Evolutionary conservation across 2,113 vertebrate genomes (phyloP).

Genomic region (Aegotheles bennettii): DNA sequence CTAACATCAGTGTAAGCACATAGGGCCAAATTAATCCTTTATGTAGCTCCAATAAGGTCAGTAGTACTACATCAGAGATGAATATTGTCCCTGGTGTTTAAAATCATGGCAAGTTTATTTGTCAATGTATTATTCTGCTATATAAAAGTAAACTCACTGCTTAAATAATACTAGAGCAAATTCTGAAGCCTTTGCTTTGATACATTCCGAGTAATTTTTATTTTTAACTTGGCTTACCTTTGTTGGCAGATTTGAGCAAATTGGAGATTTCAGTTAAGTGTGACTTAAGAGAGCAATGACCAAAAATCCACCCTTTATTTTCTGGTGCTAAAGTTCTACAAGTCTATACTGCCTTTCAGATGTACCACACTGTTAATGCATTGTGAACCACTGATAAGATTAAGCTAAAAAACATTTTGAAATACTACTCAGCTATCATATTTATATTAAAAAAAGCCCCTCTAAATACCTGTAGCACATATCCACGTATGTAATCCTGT

Average conservation of each 20-base stretch:
- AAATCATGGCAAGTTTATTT: constrained; percentile 28
- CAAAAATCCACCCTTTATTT: not conserved
- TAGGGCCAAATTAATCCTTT: not conserved
- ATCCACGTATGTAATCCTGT: constrained; percentile 97
- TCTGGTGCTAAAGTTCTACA: not conserved
- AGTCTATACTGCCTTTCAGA: not conserved
- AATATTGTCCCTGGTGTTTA: constrained; percentile 2
- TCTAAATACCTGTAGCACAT: constrained; percentile 87
- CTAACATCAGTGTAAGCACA: not conserved
- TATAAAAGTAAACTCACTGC: not conserved
- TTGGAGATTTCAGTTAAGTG: not conserved
- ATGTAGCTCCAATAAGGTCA: not conserved
- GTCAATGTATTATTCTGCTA: not conserved
- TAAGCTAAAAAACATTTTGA: not conserved
- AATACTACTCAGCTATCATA: not conserved
- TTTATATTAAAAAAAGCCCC: not conserved
- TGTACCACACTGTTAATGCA: not conserved
- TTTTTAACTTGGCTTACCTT: not conserved
- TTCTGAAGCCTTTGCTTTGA: not conserved
- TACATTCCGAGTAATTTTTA: not conserved
- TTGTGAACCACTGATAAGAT: not conserved
- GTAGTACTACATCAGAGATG: not conserved
- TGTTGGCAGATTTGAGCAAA: not conserved
- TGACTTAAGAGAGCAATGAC: not conserved
- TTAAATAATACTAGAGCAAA: not conserved